Conservation (phyloP, 1,140 invertebrate species). For the Zaprionus africanus region DNA sequence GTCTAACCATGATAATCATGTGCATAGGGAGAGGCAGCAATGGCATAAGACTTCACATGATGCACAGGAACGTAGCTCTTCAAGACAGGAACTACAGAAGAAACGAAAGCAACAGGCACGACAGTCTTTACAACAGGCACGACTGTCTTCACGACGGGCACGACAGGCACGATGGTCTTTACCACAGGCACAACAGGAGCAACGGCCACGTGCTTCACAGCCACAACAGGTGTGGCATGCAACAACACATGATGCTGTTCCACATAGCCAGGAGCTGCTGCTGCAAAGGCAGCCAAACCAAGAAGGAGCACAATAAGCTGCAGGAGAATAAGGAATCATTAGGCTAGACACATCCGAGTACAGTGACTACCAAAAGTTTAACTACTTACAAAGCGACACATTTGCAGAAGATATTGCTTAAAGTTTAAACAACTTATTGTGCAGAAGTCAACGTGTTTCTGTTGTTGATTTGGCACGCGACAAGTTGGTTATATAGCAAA, state of each 20-base stretch:
- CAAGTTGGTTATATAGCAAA: background rate
- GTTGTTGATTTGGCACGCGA: background rate
- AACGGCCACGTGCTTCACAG: background rate
- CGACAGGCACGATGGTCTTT: slow-evolving; percentile 23
- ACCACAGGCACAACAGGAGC: slow-evolving; percentile 22
- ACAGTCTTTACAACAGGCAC: background rate
- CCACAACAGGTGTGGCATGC: background rate
- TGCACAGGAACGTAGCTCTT: background rate
- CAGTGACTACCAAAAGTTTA: background rate
- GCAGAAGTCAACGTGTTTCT: background rate
- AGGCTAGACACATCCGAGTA: background rate
- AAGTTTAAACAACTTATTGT: background rate
- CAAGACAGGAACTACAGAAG: slow-evolving; percentile 9
- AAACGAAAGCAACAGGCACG: slow-evolving; percentile 10
- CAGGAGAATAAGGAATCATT: background rate
- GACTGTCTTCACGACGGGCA: slow-evolving; percentile 2
- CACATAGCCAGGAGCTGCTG: slow-evolving; percentile 6
- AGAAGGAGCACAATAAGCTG: slow-evolving; percentile 37
- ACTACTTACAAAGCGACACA: slow-evolving; percentile 54
- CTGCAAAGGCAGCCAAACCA: background rate
- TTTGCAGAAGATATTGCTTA: slow-evolving; percentile 8
- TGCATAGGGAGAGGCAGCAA: background rate
- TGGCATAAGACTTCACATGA: background rate
- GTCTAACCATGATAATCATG: slow-evolving; percentile 4
- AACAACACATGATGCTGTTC: slow-evolving; percentile 31